Conservation (phyloP, 2,888 invertebrate genomes). For the Acronicta psi region DNA sequence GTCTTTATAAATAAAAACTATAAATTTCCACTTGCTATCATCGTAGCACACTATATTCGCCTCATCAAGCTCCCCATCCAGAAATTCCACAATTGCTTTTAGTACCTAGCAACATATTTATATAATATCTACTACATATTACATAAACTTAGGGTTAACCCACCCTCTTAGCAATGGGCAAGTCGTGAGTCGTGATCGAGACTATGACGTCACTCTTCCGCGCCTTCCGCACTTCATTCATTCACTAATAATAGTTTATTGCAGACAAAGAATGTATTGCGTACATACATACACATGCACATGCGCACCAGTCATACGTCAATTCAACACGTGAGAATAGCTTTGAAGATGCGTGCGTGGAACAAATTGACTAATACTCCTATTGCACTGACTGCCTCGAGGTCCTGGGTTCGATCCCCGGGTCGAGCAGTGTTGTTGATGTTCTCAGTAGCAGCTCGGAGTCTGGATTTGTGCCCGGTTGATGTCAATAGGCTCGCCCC, state of each 20-base stretch:
- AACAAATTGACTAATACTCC: too few relatives aligned
- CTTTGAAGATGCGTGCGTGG: background rate
- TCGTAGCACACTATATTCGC: too few relatives aligned
- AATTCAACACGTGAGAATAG: constrained; percentile 33
- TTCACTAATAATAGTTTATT: constrained; percentile 50
- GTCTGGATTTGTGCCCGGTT: too few relatives aligned
- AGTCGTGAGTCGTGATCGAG: constrained; percentile 48
- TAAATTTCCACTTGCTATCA: too few relatives aligned
- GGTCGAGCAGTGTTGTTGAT: too few relatives aligned
- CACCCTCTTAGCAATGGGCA: constrained; percentile 30
- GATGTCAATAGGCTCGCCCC: too few relatives aligned
- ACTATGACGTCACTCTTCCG: constrained; percentile 55
- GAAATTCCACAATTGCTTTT: too few relatives aligned
- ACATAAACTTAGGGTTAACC: constrained; percentile 42
- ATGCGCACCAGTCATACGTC: constrained; percentile 9
- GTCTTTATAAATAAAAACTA: too few relatives aligned
- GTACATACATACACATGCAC: constrained; percentile 18
- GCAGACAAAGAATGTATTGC: constrained; percentile 28
- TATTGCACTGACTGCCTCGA: too few relatives aligned
- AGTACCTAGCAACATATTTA: background rate
- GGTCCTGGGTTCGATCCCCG: too few relatives aligned
- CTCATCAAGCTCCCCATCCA: too few relatives aligned
- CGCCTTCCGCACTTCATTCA: constrained; percentile 69
- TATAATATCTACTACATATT: constrained; percentile 8
- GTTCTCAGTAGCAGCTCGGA: too few relatives aligned